Conservation (phyloP, 2,797 vertebrate species). For the Galagoides demidoff region DNA sequence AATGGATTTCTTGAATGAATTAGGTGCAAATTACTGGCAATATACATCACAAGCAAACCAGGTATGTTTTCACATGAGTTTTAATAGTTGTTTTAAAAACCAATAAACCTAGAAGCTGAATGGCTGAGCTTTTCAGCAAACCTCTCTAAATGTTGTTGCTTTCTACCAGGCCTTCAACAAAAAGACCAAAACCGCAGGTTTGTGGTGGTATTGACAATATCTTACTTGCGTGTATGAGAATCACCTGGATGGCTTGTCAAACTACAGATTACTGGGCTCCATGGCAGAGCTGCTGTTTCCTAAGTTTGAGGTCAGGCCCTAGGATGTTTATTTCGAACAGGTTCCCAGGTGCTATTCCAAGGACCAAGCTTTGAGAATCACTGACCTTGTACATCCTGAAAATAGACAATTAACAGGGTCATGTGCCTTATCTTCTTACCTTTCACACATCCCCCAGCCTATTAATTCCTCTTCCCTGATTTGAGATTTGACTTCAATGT, state of each 20-base stretch:
- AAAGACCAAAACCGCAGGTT: conserved; percentile 5
- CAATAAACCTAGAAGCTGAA: background rate
- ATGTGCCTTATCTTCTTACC: background rate
- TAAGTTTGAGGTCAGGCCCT: background rate
- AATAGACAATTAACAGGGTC: background rate
- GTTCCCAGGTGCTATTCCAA: background rate
- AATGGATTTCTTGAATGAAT: conserved; percentile 56
- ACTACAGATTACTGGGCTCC: background rate
- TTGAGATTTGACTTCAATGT: background rate
- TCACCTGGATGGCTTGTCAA: background rate
- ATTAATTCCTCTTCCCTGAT: background rate
- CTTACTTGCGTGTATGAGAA: background rate
- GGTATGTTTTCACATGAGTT: conserved; percentile 52
- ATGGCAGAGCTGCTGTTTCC: background rate
- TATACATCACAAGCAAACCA: conserved; percentile 27
- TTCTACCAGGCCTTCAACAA: background rate
- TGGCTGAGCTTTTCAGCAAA: background rate
- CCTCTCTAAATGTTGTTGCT: background rate
- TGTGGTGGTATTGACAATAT: background rate
- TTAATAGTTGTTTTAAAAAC: conserved; percentile 41
- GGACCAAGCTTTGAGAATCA: background rate
- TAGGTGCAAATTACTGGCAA: conserved; percentile 52
- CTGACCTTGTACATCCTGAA: background rate
- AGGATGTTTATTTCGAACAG: conserved; percentile 20
- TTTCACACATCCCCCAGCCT: background rate